Conservation (phyloP, 2,797 vertebrate genomes). For the Novumbra hubbsi region DNA sequence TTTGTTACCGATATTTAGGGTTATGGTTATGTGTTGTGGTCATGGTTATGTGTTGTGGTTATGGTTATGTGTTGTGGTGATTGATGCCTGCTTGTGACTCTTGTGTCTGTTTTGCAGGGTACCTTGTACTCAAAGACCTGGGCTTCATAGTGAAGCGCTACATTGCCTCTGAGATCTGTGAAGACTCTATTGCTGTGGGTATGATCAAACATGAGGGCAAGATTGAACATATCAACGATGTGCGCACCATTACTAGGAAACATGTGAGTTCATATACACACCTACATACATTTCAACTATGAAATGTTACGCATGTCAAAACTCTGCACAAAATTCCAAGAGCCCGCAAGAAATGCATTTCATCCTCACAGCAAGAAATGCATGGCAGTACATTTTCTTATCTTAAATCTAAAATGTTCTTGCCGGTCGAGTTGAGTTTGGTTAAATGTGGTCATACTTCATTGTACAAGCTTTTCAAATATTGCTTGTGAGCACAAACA, state of each 20-base stretch:
- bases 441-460: no score
- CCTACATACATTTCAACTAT: background rate
- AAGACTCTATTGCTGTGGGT: slow-evolving; percentile 84
- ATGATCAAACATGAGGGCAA: slow-evolving; percentile 85
- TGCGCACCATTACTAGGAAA: slow-evolving; percentile 89
- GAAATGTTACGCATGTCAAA: no score
- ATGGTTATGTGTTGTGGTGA: background rate
- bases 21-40: no score
- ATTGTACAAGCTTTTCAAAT: no score
- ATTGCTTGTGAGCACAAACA: no score
- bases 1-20: no score
- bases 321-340: no score
- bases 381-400: no score
- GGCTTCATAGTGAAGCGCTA: slow-evolving; percentile 91
- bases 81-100: background rate
- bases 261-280: slow-evolving; percentile 73
- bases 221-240: slow-evolving; percentile 86
- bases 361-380: no score
- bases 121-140: slow-evolving; percentile 88
- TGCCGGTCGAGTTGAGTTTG: no score
- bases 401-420: no score
- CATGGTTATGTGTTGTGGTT: background rate
- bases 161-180: slow-evolving; percentile 89
- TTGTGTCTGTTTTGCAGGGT: slow-evolving; percentile 69
- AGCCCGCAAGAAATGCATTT: no score